These are phyloP conservation scores for Hucho hucho DNA, from an alignment of 2,113 vertebrate genomes.

Conservation along the genomic window DNA sequence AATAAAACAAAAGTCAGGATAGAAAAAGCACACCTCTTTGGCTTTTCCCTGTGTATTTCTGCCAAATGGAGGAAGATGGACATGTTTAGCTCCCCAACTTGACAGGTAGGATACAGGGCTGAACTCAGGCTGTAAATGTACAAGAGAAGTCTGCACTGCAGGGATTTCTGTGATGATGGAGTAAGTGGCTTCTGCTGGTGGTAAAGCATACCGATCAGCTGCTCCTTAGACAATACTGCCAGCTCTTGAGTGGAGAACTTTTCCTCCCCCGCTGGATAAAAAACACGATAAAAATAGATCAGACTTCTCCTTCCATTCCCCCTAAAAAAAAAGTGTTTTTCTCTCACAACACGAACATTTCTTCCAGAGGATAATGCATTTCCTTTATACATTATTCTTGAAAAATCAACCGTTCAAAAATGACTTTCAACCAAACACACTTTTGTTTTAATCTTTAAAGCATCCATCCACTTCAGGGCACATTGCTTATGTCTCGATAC, in stretches of 20 bases:
- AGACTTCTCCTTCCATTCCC: conserved; percentile 22
- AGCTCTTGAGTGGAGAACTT: conserved; percentile 38
- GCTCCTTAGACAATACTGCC: conserved; percentile 58
- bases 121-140: conserved; percentile 65
- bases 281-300: conserved; percentile 58
- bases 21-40: conserved; percentile 41
- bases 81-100: conserved; percentile 60
- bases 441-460: conserved; percentile 46
- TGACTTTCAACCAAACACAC: conserved; percentile 41
- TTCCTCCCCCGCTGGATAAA: conserved; percentile 42
- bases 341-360: conserved; percentile 46
- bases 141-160: conserved; percentile 57
- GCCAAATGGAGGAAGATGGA: conserved; percentile 65
- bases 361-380: conserved; percentile 41
- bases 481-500: conserved; percentile 11
- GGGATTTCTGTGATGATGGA: conserved; percentile 68
- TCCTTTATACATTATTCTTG: conserved; percentile 35
- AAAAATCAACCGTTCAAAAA: conserved; percentile 8
- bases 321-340: conserved; percentile 19
- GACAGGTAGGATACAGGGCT: conserved; percentile 65
- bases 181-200: conserved; percentile 57
- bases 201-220: conserved; percentile 58
- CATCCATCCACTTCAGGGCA: conserved; percentile 25
- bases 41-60: conserved; percentile 31
- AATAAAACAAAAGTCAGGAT: conserved; percentile 31